phyloP scores from a whole-genome alignment of 1,140 invertebrate genomes.

The Fopius arisanus region DNA sequence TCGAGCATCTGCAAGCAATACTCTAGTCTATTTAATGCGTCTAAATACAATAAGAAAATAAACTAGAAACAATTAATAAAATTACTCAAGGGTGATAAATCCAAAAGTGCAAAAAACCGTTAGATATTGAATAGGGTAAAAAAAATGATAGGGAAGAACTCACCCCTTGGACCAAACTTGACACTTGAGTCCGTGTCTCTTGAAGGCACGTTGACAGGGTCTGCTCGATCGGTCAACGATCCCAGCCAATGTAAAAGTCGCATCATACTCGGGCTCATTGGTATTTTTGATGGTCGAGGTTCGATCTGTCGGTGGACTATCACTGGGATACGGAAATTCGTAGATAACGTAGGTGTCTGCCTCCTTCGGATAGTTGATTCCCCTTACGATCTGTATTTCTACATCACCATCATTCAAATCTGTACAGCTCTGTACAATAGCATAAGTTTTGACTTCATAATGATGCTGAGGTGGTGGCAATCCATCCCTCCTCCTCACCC shows the following conservation, averaged over 20 bases:
- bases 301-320: slow-evolving; percentile 79
- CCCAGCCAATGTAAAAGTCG: slow-evolving; percentile 73
- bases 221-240: slow-evolving; percentile 82
- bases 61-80: slow-evolving; percentile 29
- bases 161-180: slow-evolving; percentile 94
- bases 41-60: slow-evolving; percentile 28
- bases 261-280: slow-evolving; percentile 89
- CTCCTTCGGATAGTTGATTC: slow-evolving; percentile 89
- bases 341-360: slow-evolving; percentile 94
- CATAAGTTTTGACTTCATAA: slow-evolving; percentile 89
- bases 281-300: slow-evolving; percentile 83
- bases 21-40: slow-evolving; percentile 58
- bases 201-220: slow-evolving; percentile 84
- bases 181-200: slow-evolving; percentile 87
- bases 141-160: slow-evolving; percentile 52
- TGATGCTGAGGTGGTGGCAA: slow-evolving; percentile 87
- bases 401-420: slow-evolving; percentile 92
- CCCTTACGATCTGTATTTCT: slow-evolving; percentile 86
- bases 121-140: too few species aligned
- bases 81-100: neutral
- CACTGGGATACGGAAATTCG: slow-evolving; percentile 92
- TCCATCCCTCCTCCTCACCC: slow-evolving; percentile 68
- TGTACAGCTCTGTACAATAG: slow-evolving; percentile 90
- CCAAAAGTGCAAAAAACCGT: neutral
- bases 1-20: slow-evolving; percentile 65